Evolutionary conservation across 1,140 invertebrate species (phyloP), one percentile per base, ranked within the genome.

Genomic region (Drosophila hydei): DNA sequence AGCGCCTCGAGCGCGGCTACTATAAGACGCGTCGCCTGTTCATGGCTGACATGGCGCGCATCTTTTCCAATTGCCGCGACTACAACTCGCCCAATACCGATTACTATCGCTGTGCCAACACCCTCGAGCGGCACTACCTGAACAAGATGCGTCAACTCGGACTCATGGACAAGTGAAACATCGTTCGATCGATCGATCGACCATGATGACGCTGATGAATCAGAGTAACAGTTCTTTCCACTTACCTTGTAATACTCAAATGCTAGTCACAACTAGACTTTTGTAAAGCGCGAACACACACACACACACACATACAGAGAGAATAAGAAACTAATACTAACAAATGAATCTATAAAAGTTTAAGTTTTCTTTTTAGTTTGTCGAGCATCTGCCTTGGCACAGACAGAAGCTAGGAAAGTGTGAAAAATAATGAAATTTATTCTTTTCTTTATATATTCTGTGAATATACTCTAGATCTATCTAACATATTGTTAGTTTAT

Each of bases 51-150:
- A 98, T 99, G 96, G 96, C 94, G 45, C 92, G 97, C 27, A 98
- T 99, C 27, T 98, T 99, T 92, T 96, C 95, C 9, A 99, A 99
- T 92, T 99, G 98, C 91, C 93, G 97, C 12, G 93, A 96, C 2
- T 98, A 98, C 91, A 99, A 99, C 91, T 95, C 95, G 40, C 95
- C 96, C 0, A 96, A 98, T 36, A 98, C 97, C 0, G 96, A 98
- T 75, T 98, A 98, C 92, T 98, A 97, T 91, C 92, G 95, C 85
- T 98, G 96, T 93, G 97, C 97, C 2, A 97, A 97, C 89, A 94
- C 94, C 2, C 92, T 99, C 18, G 97, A 99, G 92, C 97, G 97
- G 77, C 98, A 97, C 92, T 98, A 98, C 91, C 95, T 96, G 79
- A 96, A 95, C n/a, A 97, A 97, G 92, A 96, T 98, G 95, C 96